phyloP scores from a whole-genome alignment of 2,113 vertebrate species.

The Campylomormyrus numenius region DNA sequence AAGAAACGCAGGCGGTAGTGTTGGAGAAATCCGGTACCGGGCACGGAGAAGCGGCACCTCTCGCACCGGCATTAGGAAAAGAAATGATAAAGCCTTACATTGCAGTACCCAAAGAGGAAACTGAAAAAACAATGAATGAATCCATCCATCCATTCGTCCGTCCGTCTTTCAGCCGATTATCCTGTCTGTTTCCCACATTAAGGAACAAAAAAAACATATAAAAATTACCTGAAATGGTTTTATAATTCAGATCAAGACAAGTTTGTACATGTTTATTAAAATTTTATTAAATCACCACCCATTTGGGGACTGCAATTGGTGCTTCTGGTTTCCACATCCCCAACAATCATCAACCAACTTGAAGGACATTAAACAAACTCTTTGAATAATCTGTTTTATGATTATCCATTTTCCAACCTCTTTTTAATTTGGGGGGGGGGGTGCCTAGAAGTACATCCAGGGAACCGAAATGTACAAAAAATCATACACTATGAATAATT shows the following conservation, averaged over 20 bases:
- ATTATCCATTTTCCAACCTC: neutral
- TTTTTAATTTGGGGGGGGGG: neutral
- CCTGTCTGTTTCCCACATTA: neutral
- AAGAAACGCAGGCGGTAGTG: neutral
- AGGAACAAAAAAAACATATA: neutral
- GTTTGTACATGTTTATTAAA: neutral
- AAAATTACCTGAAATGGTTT: neutral
- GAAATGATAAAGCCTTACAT: neutral
- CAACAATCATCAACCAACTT: neutral
- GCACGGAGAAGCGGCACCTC: neutral
- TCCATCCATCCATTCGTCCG: neutral
- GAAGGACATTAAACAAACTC: neutral
- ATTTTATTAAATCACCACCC: neutral
- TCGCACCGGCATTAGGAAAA: neutral
- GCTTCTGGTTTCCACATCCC: neutral
- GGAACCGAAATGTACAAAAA: neutral
- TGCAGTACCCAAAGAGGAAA: neutral
- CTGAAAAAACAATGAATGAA: neutral
- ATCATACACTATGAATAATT: neutral
- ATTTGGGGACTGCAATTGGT: neutral
- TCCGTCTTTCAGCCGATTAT: neutral
- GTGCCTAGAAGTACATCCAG: neutral
- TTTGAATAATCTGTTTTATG: neutral
- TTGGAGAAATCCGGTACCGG: neutral
- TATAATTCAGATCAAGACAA: neutral